A percentile compares a stretch with the other conserved stretches of the same genome.
Conservation (phyloP, 2,888 invertebrate species). For the Yponomeuta malinellus region DNA sequence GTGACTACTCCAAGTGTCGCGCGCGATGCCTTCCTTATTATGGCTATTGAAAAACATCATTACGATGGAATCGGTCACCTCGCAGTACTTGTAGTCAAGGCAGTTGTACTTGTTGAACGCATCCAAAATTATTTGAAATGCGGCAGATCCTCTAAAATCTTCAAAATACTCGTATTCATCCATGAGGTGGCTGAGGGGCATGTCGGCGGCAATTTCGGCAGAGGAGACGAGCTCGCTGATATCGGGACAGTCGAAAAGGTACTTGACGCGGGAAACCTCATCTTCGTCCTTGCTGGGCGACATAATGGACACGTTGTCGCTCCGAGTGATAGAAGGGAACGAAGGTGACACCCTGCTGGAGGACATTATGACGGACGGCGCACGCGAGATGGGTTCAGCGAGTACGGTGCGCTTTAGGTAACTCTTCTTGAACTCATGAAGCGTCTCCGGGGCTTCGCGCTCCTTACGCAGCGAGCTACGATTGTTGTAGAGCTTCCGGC, state of each 20-base stretch:
- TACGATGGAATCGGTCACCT: slow-evolving; percentile 57
- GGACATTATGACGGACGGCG: slow-evolving; percentile 22
- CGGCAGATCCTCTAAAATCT: slow-evolving; percentile 46
- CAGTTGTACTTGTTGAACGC: slow-evolving; percentile 59
- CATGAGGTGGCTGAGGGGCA: slow-evolving; percentile 48
- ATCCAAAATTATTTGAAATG: slow-evolving; percentile 51
- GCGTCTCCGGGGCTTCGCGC: slow-evolving; percentile 37
- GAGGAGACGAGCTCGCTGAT: slow-evolving; percentile 61
- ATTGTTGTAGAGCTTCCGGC: slow-evolving; percentile 58
- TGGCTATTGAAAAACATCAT: slow-evolving; percentile 65
- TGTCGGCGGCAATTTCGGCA: slow-evolving; percentile 50
- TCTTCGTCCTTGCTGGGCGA: not conserved
- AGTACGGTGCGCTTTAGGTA: slow-evolving; percentile 59
- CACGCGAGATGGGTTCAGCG: slow-evolving; percentile 47
- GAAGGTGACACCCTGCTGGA: not conserved
- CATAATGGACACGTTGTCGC: not conserved
- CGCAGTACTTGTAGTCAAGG: slow-evolving; percentile 64
- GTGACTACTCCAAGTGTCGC: slow-evolving; percentile 63
- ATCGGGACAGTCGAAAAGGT: slow-evolving; percentile 60
- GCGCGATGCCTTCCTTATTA: slow-evolving; percentile 51
- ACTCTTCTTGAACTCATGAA: slow-evolving; percentile 54
- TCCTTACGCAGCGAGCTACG: slow-evolving; percentile 54
- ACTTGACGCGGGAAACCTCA: slow-evolving; percentile 30
- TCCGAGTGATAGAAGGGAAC: not conserved
- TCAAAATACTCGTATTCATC: slow-evolving; percentile 63